Conservation (phyloP, 2,888 invertebrate genomes). For the Eustalomyia histrio region DNA sequence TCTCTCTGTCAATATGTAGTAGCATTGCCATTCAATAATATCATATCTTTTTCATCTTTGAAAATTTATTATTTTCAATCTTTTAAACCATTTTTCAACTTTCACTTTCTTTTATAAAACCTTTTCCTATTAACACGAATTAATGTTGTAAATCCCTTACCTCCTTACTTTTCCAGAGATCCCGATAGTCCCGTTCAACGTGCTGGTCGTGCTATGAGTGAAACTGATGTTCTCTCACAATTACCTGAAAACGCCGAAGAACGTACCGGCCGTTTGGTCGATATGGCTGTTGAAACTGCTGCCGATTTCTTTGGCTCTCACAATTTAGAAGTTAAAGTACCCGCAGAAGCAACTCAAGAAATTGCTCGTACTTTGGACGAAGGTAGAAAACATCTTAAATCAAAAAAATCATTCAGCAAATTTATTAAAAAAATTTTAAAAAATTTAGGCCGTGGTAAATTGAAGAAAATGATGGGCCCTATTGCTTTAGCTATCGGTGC, state of each 20-base stretch:
- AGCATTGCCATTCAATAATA: background rate
- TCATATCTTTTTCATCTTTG: background rate
- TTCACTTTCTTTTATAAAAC: background rate
- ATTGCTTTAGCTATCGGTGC: slow-evolving; percentile 85
- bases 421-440: slow-evolving; percentile 41
- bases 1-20: too few species aligned
- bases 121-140: background rate
- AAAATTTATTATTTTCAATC: background rate
- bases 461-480: slow-evolving; percentile 87
- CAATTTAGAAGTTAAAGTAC: slow-evolving; percentile 85
- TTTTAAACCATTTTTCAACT: background rate
- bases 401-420: slow-evolving; percentile 22
- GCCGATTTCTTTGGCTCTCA: slow-evolving; percentile 82
- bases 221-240: slow-evolving; percentile 80
- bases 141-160: background rate
- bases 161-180: slow-evolving; percentile 73
- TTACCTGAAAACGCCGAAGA: slow-evolving; percentile 81
- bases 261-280: slow-evolving; percentile 81
- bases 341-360: slow-evolving; percentile 83
- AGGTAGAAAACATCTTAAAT: slow-evolving; percentile 81
- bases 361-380: slow-evolving; percentile 88
- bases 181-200: slow-evolving; percentile 74
- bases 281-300: slow-evolving; percentile 82
- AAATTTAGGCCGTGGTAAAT: slow-evolving; percentile 85
- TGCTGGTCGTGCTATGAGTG: slow-evolving; percentile 78